Base-by-base conservation (phyloP, 92 coral and sea anemone species). In the Zoanthus gigantus region DNA sequence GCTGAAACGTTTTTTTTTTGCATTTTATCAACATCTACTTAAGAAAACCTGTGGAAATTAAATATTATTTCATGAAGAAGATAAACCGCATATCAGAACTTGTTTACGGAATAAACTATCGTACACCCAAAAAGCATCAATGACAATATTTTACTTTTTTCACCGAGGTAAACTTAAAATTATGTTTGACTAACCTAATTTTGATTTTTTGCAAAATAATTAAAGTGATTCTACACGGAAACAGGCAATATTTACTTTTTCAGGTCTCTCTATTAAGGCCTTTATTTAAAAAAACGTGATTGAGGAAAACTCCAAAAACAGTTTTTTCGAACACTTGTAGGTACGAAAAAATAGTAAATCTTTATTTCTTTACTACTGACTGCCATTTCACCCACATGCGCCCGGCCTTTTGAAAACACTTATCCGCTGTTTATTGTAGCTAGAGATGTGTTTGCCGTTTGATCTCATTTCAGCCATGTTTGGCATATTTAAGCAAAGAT, bases 371-470 rank as follows among this genome's bases (percentile, higher is more conserved):
- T 75, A 15, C 34, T 23, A 76, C 9, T 7, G 18, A 53, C 52
- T 37, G 42, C 4, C 4, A n/a, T 50, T 50, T 60, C 10, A 28
- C 6, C 11, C 9, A 17, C 8, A 7, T 16, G 8, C 67, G 37
- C 12, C 2, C 83, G 71, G 72, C 83, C 71, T 16, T 78, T 60
- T 78, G 0, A 78, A 78, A 78, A 37, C 71, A 78, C 83, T 79
- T 44, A 72, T 58, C 8, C 29, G 1, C 42, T 79, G 84, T 72
- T 79, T 79, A 79, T 57, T 23, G 15, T 34, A 8, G 45, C 48
- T 2, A 10, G 74, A 63, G 45, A 13, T 2, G 34, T 23, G 9
- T 69, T 31, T 54, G 48, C 47, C 63, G 18, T 77, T 54, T 6
- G 29, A 54, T 58, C 67, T 30, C 82, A 31, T 77, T 77, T 77